Percentiles rank a stretch among this genome's conserved stretches.
These are phyloP conservation scores for Drosophila nr. fundita DNA, from an alignment of 2,888 invertebrate species.

Conservation along the genomic window DNA sequence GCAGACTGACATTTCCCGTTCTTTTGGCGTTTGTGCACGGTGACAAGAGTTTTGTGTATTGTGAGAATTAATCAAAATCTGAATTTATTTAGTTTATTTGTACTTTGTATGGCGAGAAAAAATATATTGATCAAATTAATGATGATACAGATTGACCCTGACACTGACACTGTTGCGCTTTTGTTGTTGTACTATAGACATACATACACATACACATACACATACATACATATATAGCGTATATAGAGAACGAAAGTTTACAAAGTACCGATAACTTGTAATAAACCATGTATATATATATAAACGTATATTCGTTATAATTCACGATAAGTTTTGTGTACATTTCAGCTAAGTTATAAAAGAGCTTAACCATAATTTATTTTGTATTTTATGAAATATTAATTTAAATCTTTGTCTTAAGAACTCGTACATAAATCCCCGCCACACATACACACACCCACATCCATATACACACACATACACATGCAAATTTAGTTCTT, in stretches of 20 bases:
- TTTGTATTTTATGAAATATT: conserved; percentile 66
- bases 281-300: conserved; percentile 56
- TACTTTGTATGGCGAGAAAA: conserved; percentile 48
- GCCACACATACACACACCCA: conserved; percentile 14
- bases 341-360: conserved; percentile 71
- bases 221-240: conserved; percentile 25
- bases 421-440: conserved; percentile 28
- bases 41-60: conserved; percentile 62
- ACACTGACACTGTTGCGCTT: conserved; percentile 80
- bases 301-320: conserved; percentile 48
- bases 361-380: conserved; percentile 71
- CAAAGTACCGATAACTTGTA: conserved; percentile 58
- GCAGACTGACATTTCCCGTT: conserved; percentile 44
- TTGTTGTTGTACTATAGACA: conserved; percentile 76
- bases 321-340: conserved; percentile 72
- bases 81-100: conserved; percentile 49
- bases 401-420: conserved; percentile 54
- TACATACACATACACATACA: conserved; percentile 53
- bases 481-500: conserved; percentile 57
- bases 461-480: conserved; percentile 11
- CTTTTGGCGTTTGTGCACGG: conserved; percentile 66
- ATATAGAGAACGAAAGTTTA: conserved; percentile 48
- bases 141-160: conserved; percentile 63
- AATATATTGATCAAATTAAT: conserved; percentile 10
- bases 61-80: conserved; percentile 32